These are phyloP conservation scores for Dreissena polymorpha DNA, from an alignment of 1,140 invertebrate species.

Conservation along the genomic window DNA sequence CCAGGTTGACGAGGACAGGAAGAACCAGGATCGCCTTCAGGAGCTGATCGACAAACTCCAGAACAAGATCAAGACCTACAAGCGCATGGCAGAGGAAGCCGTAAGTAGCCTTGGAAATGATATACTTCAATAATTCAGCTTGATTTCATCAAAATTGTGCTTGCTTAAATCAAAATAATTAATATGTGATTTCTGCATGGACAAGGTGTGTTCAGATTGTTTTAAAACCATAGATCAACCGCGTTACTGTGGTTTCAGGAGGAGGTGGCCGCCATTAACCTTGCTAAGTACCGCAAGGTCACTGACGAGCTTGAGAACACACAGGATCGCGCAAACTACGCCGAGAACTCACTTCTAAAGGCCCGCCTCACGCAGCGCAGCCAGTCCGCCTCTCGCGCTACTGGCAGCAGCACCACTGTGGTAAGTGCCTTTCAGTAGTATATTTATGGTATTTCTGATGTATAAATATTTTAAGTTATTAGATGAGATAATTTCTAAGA, in stretches of 20 bases:
- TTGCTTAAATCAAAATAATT: neutral
- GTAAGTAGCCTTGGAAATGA: constrained; percentile 77
- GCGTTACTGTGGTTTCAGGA: constrained; percentile 82
- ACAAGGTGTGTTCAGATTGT: neutral
- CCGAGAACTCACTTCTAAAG: constrained; percentile 98
- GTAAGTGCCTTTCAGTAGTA: neutral
- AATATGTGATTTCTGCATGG: neutral
- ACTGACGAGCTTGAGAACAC: constrained; percentile 99
- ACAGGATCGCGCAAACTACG: constrained; percentile 98
- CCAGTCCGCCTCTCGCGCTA: constrained; percentile 71
- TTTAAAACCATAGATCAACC: too few relatives aligned
- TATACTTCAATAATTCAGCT: neutral
- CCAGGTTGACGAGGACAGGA: constrained; percentile 94
- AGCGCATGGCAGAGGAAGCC: constrained; percentile 99
- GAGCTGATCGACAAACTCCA: constrained; percentile 99
- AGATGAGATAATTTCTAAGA: too few relatives aligned
- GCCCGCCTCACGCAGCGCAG: constrained; percentile 97
- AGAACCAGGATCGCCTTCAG: constrained; percentile 98
- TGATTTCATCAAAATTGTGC: neutral
- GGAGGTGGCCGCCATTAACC: constrained; percentile 98
- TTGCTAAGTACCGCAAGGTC: constrained; percentile 99
- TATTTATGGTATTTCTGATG: too few relatives aligned
- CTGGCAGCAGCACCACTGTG: constrained; percentile 54
- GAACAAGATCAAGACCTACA: constrained; percentile 99
- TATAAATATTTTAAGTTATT: too few relatives aligned